These are phyloP conservation scores for Meandrina meandrites DNA, from an alignment of 92 coral and sea anemone genomes.

Conservation along the genomic window DNA sequence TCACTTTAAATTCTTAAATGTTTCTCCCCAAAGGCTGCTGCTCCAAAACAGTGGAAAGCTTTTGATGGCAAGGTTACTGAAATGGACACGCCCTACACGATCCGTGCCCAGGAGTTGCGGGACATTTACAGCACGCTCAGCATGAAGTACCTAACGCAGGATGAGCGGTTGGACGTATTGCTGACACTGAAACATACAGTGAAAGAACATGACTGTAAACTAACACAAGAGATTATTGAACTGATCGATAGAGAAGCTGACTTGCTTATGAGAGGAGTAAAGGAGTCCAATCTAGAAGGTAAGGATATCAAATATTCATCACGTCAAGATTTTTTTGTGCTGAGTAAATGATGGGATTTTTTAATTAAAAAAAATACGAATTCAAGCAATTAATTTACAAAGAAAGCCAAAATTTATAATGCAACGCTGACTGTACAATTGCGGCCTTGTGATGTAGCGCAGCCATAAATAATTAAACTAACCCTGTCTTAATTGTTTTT, in stretches of 20 bases:
- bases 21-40: slow-evolving; percentile 80
- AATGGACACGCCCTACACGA: slow-evolving; percentile 98
- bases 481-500: background rate
- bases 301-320: background rate
- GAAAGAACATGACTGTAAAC: slow-evolving; percentile 97
- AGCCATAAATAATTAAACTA: too few relatives aligned
- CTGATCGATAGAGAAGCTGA: slow-evolving; percentile 99
- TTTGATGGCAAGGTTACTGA: slow-evolving; percentile 95
- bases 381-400: too few relatives aligned
- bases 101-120: slow-evolving; percentile 97
- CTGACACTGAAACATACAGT: slow-evolving; percentile 95
- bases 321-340: too few relatives aligned
- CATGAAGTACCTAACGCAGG: slow-evolving; percentile 98
- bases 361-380: too few relatives aligned
- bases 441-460: too few relatives aligned
- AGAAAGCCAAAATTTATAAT: too few relatives aligned
- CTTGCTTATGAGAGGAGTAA: slow-evolving; percentile 96
- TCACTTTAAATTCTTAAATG: background rate
- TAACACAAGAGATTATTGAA: slow-evolving; percentile 97
- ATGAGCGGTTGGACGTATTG: slow-evolving; percentile 92
- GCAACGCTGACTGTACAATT: too few relatives aligned
- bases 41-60: slow-evolving; percentile 98
- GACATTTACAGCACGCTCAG: slow-evolving; percentile 92
- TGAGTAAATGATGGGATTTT: too few relatives aligned
- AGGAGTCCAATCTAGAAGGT: slow-evolving; percentile 97